Conservation (phyloP, 2,797 vertebrate genomes). For the Pygocentrus nattereri region DNA sequence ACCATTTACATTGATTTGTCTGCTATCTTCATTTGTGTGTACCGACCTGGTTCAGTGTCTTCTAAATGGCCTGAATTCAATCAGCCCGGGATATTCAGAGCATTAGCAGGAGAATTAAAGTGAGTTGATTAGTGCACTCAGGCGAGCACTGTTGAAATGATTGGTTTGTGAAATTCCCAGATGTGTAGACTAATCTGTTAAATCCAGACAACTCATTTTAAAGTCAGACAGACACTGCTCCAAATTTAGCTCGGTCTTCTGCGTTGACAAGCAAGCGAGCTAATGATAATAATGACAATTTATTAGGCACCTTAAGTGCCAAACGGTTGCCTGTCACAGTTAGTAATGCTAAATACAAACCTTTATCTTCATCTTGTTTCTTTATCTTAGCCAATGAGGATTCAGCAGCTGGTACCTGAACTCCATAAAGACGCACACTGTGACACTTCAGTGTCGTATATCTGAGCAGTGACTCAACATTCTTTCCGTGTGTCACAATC, state of each 20-base stretch:
- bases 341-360: neutral
- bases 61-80: conserved; percentile 21
- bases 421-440: neutral
- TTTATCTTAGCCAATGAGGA: too few species aligned
- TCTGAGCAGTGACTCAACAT: conserved; percentile 25
- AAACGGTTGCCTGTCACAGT: neutral
- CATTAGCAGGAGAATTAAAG: conserved; percentile 35
- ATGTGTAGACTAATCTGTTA: conserved; percentile 30
- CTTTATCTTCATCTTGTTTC: neutral
- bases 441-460: conserved; percentile 8
- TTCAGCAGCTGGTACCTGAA: conserved; percentile 2
- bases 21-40: neutral
- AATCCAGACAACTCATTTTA: conserved; percentile 47
- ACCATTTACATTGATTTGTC: neutral
- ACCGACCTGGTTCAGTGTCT: conserved; percentile 8
- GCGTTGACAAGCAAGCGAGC: conserved; percentile 29
- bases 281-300: conserved; percentile 10
- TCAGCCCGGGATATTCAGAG: conserved; percentile 29
- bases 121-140: conserved; percentile 21
- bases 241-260: conserved; percentile 25
- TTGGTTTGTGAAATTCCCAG: conserved; percentile 38
- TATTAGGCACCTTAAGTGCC: neutral
- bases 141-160: conserved; percentile 37
- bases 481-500: conserved; percentile 28
- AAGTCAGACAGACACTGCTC: conserved; percentile 30